These are phyloP conservation scores for Chrysemys picta DNA, from an alignment of 2,113 vertebrate species.

Conservation along the genomic window DNA sequence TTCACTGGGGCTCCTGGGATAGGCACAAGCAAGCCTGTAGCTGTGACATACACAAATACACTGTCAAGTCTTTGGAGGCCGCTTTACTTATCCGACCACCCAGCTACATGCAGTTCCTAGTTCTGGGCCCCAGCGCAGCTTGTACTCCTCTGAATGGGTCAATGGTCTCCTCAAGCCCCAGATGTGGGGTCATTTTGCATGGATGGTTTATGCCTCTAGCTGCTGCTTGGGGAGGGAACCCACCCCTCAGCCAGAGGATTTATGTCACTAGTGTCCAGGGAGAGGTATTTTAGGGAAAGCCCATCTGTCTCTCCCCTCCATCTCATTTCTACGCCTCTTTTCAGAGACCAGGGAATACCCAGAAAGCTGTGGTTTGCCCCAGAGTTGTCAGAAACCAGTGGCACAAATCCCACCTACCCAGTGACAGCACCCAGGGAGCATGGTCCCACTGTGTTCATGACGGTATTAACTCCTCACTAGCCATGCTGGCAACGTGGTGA, in stretches of 20 bases:
- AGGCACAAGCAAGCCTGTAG: background rate
- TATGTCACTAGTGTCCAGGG: background rate
- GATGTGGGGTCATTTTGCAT: too few species aligned
- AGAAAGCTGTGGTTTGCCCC: background rate
- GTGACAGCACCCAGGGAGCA: background rate
- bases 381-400: background rate
- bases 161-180: background rate
- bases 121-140: too few species aligned
- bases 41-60: too few species aligned
- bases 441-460: background rate
- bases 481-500: too few species aligned
- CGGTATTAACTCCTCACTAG: background rate
- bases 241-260: background rate
- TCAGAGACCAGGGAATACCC: background rate
- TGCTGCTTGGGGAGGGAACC: too few species aligned
- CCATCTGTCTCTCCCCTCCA: background rate
- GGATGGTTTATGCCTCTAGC: too few species aligned
- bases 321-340: background rate
- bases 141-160: background rate
- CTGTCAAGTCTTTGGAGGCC: too few species aligned
- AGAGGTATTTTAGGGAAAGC: background rate
- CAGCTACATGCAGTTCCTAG: background rate
- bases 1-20: background rate
- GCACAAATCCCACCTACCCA: too few species aligned
- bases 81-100: too few species aligned